Percentiles rank a stretch among this genome's conserved stretches.
Evolutionary conservation across 1,140 invertebrate genomes (phyloP).

Genomic region (Formica exsecta): DNA sequence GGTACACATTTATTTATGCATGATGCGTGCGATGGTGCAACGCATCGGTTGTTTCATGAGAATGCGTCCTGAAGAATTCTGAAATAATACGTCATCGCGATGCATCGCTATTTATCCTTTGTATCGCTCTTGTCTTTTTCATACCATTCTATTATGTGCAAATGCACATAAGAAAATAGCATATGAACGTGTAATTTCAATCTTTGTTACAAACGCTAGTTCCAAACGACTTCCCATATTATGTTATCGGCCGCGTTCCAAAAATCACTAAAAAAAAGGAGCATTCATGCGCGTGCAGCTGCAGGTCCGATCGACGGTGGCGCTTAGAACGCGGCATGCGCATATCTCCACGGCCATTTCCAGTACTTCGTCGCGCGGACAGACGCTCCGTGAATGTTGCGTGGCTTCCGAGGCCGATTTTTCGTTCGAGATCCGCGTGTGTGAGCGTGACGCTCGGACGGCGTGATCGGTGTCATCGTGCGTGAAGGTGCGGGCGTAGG

Average conservation of each 20-base stretch:
- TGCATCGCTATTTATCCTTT: too few species aligned
- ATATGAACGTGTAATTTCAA: not conserved
- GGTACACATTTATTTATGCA: not conserved
- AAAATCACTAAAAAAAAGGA: not conserved
- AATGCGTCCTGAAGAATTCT: not conserved
- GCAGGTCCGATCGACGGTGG: not conserved
- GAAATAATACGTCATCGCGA: too few species aligned
- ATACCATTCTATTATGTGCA: too few species aligned
- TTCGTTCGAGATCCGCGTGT: not conserved
- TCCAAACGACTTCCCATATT: not conserved
- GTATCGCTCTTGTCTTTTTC: too few species aligned
- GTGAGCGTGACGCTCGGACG: not conserved
- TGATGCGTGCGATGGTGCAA: not conserved
- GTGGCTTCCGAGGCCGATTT: not conserved
- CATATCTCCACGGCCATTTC: slow-evolving; percentile 64
- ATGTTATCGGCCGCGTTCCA: not conserved
- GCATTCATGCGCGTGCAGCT: not conserved
- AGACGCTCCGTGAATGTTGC: slow-evolving; percentile 63
- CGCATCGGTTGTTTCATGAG: slow-evolving; percentile 16
- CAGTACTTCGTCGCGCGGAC: slow-evolving; percentile 59
- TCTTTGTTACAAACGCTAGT: not conserved
- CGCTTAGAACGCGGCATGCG: slow-evolving; percentile 17
- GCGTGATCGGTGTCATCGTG: not conserved
- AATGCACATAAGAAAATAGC: not conserved
- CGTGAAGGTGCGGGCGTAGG: not conserved